These are phyloP conservation scores for Elegia similella DNA, from an alignment of 2,888 invertebrate species.

Conservation along the genomic window DNA sequence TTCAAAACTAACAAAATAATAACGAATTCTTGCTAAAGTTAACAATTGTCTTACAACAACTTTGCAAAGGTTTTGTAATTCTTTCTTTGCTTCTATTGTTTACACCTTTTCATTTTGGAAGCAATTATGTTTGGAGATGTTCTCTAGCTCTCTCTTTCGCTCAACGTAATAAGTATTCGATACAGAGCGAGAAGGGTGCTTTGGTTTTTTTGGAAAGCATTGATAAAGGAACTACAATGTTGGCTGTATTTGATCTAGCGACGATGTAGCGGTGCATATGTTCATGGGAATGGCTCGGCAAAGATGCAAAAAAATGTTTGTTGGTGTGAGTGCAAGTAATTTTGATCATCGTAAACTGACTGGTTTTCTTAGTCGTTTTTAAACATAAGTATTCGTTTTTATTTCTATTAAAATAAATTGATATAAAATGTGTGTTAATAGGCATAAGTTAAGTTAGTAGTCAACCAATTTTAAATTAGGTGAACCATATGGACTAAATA, in stretches of 20 bases:
- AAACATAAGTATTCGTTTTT: conserved; percentile 5
- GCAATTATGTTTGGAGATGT: conserved; percentile 64
- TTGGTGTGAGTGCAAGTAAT: conserved; percentile 38
- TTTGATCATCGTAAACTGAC: conserved; percentile 43
- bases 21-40: too few relatives aligned
- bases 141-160: conserved; percentile 46
- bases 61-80: conserved; percentile 48
- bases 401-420: too few relatives aligned
- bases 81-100: conserved; percentile 53
- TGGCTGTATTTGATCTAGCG: conserved; percentile 78
- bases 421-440: too few relatives aligned
- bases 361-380: neutral
- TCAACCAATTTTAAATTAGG: too few relatives aligned
- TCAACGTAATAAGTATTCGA: conserved; percentile 25
- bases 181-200: conserved; percentile 54
- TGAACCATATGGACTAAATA: too few relatives aligned
- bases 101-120: conserved; percentile 68
- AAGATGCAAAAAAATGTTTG: conserved; percentile 73
- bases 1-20: too few relatives aligned
- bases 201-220: conserved; percentile 65
- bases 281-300: conserved; percentile 76
- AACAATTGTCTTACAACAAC: conserved; percentile 25
- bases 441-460: too few relatives aligned
- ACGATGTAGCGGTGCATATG: conserved; percentile 80
- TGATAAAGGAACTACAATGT: conserved; percentile 76